A percentile compares a stretch with the other conserved stretches of the same genome.
Evolutionary conservation across 2,888 invertebrate genomes (phyloP).

Genomic region (Coecobrya sp.): DNA sequence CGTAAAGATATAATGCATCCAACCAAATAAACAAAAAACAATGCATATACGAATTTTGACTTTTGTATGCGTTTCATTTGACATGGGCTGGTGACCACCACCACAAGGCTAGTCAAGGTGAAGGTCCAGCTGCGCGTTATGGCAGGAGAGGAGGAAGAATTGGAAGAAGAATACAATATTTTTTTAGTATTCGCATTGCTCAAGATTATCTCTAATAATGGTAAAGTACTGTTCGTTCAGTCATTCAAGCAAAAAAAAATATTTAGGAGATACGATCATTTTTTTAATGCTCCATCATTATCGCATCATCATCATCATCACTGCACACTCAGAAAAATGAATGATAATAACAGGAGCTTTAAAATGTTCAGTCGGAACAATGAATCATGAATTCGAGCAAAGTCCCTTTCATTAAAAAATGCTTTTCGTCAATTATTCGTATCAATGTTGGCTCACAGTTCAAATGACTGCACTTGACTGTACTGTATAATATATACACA

Average conservation of each 20-base stretch:
- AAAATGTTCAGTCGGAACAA: constrained; percentile 38
- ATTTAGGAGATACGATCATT: constrained; percentile 46
- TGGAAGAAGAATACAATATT: constrained; percentile 13
- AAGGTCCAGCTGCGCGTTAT: constrained; percentile 58
- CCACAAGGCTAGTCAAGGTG: constrained; percentile 61
- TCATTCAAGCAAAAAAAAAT: constrained; percentile 20
- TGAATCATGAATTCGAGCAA: constrained; percentile 60
- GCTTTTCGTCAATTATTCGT: constrained; percentile 3
- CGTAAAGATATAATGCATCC: constrained; percentile 30
- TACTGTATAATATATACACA: background rate
- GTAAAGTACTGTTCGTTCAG: constrained; percentile 38
- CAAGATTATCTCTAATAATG: background rate
- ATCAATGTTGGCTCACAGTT: background rate
- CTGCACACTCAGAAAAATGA: constrained; percentile 37
- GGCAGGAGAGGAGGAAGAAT: constrained; percentile 47
- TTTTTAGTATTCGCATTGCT: background rate
- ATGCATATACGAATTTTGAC: constrained; percentile 10
- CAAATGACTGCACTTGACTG: background rate
- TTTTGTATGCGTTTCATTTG: constrained; percentile 50
- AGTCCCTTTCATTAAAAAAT: constrained; percentile 50
- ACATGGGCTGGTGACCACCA: constrained; percentile 72
- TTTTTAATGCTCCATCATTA: constrained; percentile 42
- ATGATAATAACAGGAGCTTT: constrained; percentile 42
- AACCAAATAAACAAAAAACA: constrained; percentile 46
- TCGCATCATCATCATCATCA: constrained; percentile 35